Base-by-base conservation (phyloP, 2,888 invertebrate species). In the Rambutsinella grinnellia region DNA sequence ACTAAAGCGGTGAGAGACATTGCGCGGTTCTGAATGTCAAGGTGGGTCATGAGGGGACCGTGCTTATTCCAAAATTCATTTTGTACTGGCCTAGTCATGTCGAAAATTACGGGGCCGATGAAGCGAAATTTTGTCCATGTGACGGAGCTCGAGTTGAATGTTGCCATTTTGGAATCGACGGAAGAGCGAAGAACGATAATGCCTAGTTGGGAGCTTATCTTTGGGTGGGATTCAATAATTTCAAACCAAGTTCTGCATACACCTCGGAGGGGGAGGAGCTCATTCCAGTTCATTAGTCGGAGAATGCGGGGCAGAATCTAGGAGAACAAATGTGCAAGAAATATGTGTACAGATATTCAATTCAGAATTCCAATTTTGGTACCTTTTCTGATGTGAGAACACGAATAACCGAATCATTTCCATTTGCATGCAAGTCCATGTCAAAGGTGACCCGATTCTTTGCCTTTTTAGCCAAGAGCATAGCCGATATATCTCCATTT, bases 1-100 rank as follows among this genome's bases (percentile, higher is more conserved):
- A 83, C 80, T 21, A 83, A 53, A 0, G 77, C 83, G 1, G 81
- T 76, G 0, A 83, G 76, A 2, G 78, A 80, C 77, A 83, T 79
- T 2, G 78, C 63, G n/a, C 61, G 62, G 51, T 81, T 81, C 6
- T 69, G 68, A 27, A 83, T 81, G 51, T 83, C 80, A 27, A 83
- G 70, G 19, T 69, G 78, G 2, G 36, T 54, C 76, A 83, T 77
- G 0, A 70, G 56, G 3, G 77, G 68, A 2, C 83, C 83, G 60
- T 83, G 83, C 24, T 81, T 83, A 2, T 47, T 56, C 79, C 80
- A 83, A 60, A 83, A 83, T 60, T 81, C 80, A 46, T 78, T 70
- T 68, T 81, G 80, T 23, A 65, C 58, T 0, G 78, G 15, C n/a
- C 79, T 77, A 3, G 80, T 78, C 56, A 80, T 66, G 47, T 83